These are phyloP conservation scores for Geophilus truncorum DNA, from an alignment of 2,888 invertebrate species.

Conservation along the genomic window DNA sequence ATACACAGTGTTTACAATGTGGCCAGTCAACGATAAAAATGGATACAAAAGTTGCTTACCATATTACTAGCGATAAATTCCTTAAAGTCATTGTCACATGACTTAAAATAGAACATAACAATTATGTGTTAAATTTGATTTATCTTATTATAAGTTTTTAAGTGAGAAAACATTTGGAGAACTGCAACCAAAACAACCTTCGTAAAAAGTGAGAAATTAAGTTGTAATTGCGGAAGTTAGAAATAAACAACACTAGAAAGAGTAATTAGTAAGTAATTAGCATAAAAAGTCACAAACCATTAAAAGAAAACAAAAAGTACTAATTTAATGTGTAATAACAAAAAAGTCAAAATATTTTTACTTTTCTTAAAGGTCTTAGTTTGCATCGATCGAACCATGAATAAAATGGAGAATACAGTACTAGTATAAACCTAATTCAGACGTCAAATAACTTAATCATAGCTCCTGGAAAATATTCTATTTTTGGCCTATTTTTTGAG, in stretches of 20 bases:
- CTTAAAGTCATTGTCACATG: no score
- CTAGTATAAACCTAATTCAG: not conserved
- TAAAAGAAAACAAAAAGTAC: not conserved
- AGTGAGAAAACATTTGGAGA: no score
- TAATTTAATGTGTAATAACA: no score
- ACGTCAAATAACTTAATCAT: not conserved
- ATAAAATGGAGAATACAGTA: no score
- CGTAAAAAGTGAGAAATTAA: not conserved
- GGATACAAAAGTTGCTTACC: not conserved
- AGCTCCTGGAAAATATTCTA: not conserved
- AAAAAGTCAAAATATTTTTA: no score
- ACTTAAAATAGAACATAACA: no score
- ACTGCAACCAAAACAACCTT: not conserved
- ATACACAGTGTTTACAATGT: slow-evolving; percentile 12
- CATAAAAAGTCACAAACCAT: not conserved
- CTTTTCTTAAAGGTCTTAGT: no score
- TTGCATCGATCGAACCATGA: no score
- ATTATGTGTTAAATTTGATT: no score
- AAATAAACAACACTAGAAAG: not conserved
- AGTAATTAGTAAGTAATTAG: not conserved
- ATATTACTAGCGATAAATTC: not conserved
- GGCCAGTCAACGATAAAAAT: not conserved
- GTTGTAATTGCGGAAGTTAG: not conserved
- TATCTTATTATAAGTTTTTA: no score
- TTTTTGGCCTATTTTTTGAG: not conserved